A percentile compares a stretch with the other conserved stretches of the same genome.
These are phyloP conservation scores for Parapristionchus giblindavisi DNA, from an alignment of 2,888 invertebrate species.

Conservation along the genomic window DNA sequence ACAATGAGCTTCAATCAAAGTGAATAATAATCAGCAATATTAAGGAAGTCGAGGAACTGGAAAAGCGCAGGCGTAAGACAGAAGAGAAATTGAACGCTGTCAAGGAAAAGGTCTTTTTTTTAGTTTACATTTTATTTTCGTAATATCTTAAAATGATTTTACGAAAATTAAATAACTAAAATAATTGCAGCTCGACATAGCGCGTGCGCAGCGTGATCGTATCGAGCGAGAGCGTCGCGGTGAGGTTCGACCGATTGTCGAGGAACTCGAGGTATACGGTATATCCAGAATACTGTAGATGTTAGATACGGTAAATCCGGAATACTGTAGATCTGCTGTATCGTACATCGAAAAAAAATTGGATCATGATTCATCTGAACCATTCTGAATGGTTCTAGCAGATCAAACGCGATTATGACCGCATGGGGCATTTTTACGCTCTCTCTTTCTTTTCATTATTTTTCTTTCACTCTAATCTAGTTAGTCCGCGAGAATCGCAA, in stretches of 20 bases:
- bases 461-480: too few relatives aligned
- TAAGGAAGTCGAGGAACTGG: conserved; percentile 33
- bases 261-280: conserved; percentile 24
- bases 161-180: background rate
- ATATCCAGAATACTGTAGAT: background rate
- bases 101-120: background rate
- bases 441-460: too few relatives aligned
- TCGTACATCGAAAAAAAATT: too few relatives aligned
- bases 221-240: conserved; percentile 32
- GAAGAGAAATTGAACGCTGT: conserved; percentile 23
- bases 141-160: background rate
- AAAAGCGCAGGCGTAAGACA: conserved; percentile 23
- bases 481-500: too few relatives aligned
- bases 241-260: conserved; percentile 16
- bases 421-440: too few relatives aligned
- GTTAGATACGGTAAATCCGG: too few relatives aligned
- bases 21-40: too few relatives aligned
- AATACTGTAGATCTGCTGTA: too few relatives aligned
- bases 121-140: background rate
- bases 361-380: too few relatives aligned
- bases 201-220: conserved; percentile 14
- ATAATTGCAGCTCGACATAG: conserved; percentile 14
- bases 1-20: too few relatives aligned
- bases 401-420: too few relatives aligned
- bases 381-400: too few relatives aligned